Base-by-base conservation (phyloP, 2,888 invertebrate genomes). In the Eucera pruinosa region DNA sequence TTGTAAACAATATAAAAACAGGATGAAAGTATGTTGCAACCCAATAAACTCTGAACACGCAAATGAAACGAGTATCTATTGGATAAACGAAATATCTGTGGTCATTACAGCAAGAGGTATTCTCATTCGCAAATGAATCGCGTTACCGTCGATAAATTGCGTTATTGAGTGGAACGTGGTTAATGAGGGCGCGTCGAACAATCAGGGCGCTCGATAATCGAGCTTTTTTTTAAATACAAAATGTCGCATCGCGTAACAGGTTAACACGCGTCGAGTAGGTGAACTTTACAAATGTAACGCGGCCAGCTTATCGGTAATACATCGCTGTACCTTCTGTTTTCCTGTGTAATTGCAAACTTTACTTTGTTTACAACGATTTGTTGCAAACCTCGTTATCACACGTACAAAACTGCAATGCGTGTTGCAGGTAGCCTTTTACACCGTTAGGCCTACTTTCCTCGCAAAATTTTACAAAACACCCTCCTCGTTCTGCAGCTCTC, bases 141-240 rank as follows among this genome's bases (percentile, higher is more conserved):
- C n/a, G 13, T 5, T 13, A 18, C n/a, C n/a, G n/a, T n/a, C n/a
- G n/a, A 54, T 75, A 50, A 65, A 74, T 61, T 11, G 47, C 48
- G n/a, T 43, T 64, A 52, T 39, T 25, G 6, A n/a, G 23, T 5
- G 45, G 15, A 25, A 20, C n/a, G n/a, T 5, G 27, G 20, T 41
- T 18, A 33, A 73, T 23, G 41, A 13, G 5, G 13, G 23, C 47
- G 3, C 18, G n/a, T 18, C 11, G 58, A 30, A 48, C 30, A 60
- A 61, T 50, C 62, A 20, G 1, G 11, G 2, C 39, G 33, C 13
- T 39, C 65, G 41, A 62, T 67, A 78, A 66, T 47, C 39, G 58
- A n/a, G 43, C 68, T 89, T 90, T 91, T 64, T 90, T 91, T 91
- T 89, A 87, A 89, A 90, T 88, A 90, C 89, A 90, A 90, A 90